Evolutionary conservation across 1,140 invertebrate species (phyloP).

Genomic region (Drosophila elegans): DNA sequence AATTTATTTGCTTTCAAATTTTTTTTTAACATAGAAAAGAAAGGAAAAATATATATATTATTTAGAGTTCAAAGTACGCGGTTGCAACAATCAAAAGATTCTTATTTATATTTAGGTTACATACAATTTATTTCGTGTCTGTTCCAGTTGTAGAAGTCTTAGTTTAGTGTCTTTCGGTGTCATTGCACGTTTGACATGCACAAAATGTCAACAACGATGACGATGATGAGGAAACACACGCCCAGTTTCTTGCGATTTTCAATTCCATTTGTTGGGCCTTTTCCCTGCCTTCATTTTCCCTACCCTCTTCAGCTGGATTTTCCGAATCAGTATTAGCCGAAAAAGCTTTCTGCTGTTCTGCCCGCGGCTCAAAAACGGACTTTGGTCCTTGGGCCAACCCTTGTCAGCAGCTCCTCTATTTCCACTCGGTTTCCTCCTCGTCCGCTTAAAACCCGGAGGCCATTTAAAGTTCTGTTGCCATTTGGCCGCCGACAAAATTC

Average conservation of each 20-base stretch:
- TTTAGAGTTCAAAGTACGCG: no score
- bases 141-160: not conserved
- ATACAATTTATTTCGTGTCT: not conserved
- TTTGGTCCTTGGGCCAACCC: slow-evolving; percentile 49
- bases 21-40: no score
- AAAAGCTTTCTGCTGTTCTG: slow-evolving; percentile 68
- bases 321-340: slow-evolving; percentile 7
- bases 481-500: slow-evolving; percentile 20
- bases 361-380: slow-evolving; percentile 15
- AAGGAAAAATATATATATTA: no score
- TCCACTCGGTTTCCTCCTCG: not conserved
- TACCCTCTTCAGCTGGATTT: slow-evolving; percentile 13
- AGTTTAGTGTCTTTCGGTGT: slow-evolving; percentile 41
- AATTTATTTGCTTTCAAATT: no score
- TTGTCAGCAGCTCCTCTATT: slow-evolving; percentile 21
- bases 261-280: slow-evolving; percentile 1
- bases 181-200: slow-evolving; percentile 70
- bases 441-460: not conserved
- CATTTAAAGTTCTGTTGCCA: slow-evolving; percentile 63
- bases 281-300: not conserved
- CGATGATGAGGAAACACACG: slow-evolving; percentile 32
- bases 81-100: not conserved
- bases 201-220: slow-evolving; percentile 65
- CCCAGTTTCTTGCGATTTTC: slow-evolving; percentile 40
- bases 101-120: not conserved